Evolutionary conservation across 2,113 vertebrate genomes (phyloP).

Genomic region (Barbus barbus): DNA sequence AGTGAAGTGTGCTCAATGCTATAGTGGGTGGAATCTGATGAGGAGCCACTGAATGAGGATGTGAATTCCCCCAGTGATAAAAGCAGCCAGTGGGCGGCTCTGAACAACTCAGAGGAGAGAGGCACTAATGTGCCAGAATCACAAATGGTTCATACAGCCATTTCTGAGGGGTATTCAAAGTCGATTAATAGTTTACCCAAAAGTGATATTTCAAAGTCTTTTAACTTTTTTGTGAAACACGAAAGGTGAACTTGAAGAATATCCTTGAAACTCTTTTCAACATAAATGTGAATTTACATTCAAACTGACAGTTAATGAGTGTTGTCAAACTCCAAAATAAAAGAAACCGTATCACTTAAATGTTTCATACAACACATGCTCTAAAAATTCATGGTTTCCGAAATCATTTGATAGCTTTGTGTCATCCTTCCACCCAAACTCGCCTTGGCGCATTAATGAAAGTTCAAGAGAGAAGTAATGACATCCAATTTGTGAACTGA

Average conservation of each 20-base stretch:
- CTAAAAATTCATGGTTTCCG: background rate
- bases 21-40: constrained; percentile 51
- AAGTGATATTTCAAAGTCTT: background rate
- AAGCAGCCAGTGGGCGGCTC: constrained; percentile 35
- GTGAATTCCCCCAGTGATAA: constrained; percentile 39
- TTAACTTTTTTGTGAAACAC: background rate
- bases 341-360: background rate
- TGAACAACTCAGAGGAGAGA: background rate
- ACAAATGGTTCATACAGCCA: background rate
- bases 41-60: constrained; percentile 31
- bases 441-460: background rate
- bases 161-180: background rate
- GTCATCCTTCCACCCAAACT: background rate
- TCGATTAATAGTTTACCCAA: background rate
- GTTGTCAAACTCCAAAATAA: background rate
- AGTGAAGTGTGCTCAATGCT: constrained; percentile 20
- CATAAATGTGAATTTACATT: background rate
- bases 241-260: background rate
- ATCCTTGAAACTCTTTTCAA: background rate
- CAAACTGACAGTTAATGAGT: background rate
- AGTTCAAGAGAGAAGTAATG: background rate
- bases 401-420: background rate
- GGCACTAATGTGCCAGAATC: background rate
- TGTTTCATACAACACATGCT: background rate
- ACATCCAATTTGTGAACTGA: background rate